A percentile compares a stretch with the other conserved stretches of the same genome.
These are phyloP conservation scores for Caenorhabditis uteleia DNA, from an alignment of 2,888 invertebrate species.

Conservation along the genomic window DNA sequence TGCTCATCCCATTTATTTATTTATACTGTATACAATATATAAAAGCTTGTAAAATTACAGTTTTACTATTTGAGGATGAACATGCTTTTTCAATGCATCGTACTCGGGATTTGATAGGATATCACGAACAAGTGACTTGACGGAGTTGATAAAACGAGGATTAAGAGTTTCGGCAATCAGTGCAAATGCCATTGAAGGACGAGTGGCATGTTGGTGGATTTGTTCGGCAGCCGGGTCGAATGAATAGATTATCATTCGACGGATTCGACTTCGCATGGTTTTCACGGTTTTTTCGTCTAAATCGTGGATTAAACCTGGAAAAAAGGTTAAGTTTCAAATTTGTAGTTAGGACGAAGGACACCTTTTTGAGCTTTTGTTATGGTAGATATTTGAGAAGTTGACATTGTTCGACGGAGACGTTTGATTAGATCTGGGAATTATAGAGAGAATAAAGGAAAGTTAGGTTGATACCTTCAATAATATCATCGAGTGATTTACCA, in stretches of 20 bases:
- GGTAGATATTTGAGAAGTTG: constrained; percentile 16
- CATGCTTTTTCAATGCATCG: constrained; percentile 16
- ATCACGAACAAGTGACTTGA: constrained; percentile 22
- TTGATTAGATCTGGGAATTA: constrained; percentile 11
- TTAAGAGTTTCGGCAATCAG: constrained; percentile 30
- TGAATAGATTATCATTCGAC: constrained; percentile 32
- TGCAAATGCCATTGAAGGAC: constrained; percentile 32
- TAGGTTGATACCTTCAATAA: constrained; percentile 20
- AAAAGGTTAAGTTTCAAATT: not conserved
- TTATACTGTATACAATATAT: not conserved
- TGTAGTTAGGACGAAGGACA: not conserved
- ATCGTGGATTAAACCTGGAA: constrained; percentile 6
- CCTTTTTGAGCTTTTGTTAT: constrained; percentile 26
- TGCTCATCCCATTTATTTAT: not conserved
- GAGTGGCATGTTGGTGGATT: constrained; percentile 22
- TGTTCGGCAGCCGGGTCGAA: constrained; percentile 36
- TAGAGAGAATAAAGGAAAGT: not conserved
- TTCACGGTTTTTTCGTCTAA: constrained; percentile 19
- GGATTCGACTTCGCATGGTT: constrained; percentile 12
- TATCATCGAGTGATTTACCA: constrained; percentile 21
- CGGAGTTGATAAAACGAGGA: constrained; percentile 18
- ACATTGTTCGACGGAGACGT: constrained; percentile 12
- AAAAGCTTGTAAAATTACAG: constrained; percentile 6
- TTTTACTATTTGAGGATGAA: constrained; percentile 22
- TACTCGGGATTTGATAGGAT: constrained; percentile 25